Base-by-base conservation (phyloP, 1,140 invertebrate genomes). In the Zelostemma sp. region DNA sequence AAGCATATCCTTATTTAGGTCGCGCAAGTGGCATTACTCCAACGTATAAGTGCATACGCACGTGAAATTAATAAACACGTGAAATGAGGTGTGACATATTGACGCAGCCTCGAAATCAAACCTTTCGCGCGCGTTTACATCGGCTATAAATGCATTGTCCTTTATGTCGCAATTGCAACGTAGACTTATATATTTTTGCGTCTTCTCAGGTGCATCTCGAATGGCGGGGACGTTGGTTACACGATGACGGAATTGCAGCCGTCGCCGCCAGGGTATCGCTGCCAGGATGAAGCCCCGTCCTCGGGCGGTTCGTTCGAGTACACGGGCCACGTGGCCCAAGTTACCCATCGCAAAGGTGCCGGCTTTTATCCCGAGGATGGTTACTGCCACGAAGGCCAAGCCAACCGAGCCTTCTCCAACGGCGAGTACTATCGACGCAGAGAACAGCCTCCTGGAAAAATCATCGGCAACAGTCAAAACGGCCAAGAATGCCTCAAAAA, bases 221-320 rank as follows among this genome's bases (percentile, higher is more conserved):
- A 85, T 85, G 84, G 84, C 80, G n/a, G 83, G 81, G 82, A 80
- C 77, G 74, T 83, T 55, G 76, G 77, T 80, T 81, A 84, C 80
- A 87, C 86, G 79, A 87, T 87, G 78, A 87, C 87, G 72, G 87
- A 88, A 81, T 76, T 88, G 72, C 84, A 86, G 65, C 80, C 81
- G 78, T 83, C 82, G 72, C 79, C 82, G 68, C 73, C 82, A 67
- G 82, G 83, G 77, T 81, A 81, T 78, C 75, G 82, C 76, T 72
- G 82, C 65, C 83, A 84, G 79, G 82, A 83, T 80, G 84, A 81
- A 70, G 80, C 85, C 75, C 79, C 80, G 40, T 75, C 75, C 64
- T 66, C 81, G 71, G 76, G 69, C 49, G n/a, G n/a, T n/a, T 53
- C 80, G 1, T 85, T 84, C 75, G 84, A 85, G 75, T 85, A 85